Base-by-base conservation (phyloP, 2,888 invertebrate genomes). In the Altica lythri region DNA sequence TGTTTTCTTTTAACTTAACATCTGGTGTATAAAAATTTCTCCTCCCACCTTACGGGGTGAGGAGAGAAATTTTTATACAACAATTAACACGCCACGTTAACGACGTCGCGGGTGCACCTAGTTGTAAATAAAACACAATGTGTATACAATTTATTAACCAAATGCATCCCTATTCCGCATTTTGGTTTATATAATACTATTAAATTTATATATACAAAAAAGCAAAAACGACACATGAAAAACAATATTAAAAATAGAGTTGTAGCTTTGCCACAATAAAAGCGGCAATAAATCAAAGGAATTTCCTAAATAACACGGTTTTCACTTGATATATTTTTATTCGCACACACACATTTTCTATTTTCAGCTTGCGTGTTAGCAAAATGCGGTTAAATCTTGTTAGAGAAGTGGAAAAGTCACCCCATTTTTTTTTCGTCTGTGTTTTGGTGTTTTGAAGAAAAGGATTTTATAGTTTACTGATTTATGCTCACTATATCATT, bases 201-300 rank as follows among this genome's bases (percentile, higher is more conserved):
- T 19, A 54, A 59, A 59, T 59, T 58, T 57, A 56, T 61, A 61
- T 55, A 57, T 58, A 60, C 29, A 48, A 48, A 48, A 25, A 47
- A 47, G 47, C 29, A 29, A 29, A 34, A 62, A 49, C 30, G n/a
- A 48, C 40, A 44, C 48, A 48, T 51, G 60, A 64, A 61, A 64
- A 63, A 61, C 58, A 42, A 54, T 60, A 62, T 61, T 65, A 65
- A 64, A 68, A 68, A 68, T 67, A 69, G 65, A 59, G 59, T 64
- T 67, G 56, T 59, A 58, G 65, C 66, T 68, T 68, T 69, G 68
- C 66, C 64, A 65, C 62, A 62, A 66, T 62, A 64, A 66, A 68
- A 68, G 62, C 63, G 63, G 55, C 64, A 52, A 64, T 69, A 69
- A 69, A 69, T 69, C 69, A 67, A 66, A 65, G 52, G 48, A 57